Conservation (phyloP, 2,113 vertebrate genomes). For the Pelecanoides urinatrix region DNA sequence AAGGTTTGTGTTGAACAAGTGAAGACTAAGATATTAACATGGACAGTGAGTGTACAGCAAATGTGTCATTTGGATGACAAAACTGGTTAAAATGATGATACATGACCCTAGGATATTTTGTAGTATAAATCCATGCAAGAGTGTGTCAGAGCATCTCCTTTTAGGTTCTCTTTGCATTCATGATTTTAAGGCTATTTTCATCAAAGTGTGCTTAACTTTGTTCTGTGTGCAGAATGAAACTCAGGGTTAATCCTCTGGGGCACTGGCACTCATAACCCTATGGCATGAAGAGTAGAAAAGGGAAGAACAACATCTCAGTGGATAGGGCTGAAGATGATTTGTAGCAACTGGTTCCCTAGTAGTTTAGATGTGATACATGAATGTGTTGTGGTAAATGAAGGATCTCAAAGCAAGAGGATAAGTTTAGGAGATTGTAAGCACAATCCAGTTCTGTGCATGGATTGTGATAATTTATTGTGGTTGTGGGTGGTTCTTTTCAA, state of each 20-base stretch:
- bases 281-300: background rate
- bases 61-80: background rate
- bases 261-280: background rate
- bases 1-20: background rate
- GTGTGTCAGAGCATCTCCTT: background rate
- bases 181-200: background rate
- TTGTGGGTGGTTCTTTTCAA: background rate
- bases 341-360: background rate
- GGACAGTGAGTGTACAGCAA: background rate
- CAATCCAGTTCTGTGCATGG: background rate
- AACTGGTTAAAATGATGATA: background rate
- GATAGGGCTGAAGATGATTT: background rate
- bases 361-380: background rate
- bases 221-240: background rate
- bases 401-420: background rate
- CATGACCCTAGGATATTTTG: background rate
- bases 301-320: background rate
- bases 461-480: background rate
- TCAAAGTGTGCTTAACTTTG: background rate
- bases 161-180: background rate
- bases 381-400: background rate
- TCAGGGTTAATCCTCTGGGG: background rate
- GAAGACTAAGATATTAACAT: background rate
- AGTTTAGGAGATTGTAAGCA: background rate
- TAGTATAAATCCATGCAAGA: background rate